These are phyloP conservation scores for Ammodramus savannarum DNA, from an alignment of 2,113 vertebrate genomes.

Conservation along the genomic window DNA sequence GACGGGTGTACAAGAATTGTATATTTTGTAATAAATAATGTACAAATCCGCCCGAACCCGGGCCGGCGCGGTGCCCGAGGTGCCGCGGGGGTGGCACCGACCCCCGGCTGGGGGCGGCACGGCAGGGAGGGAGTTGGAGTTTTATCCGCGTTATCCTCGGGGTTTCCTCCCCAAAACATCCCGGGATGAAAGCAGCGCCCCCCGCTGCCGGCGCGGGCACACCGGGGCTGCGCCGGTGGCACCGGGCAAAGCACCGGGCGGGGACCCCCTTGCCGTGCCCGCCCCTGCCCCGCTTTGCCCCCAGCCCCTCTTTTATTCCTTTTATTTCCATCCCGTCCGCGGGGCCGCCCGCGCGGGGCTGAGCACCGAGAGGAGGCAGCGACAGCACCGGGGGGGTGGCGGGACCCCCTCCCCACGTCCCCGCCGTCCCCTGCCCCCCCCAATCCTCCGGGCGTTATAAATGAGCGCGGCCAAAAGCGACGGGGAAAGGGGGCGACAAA, in stretches of 20 bases:
- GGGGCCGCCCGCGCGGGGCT: not conserved
- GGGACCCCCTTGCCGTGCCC: not conserved
- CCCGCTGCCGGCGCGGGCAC: not conserved
- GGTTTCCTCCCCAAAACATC: not conserved
- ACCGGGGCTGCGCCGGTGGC: not conserved
- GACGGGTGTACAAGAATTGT: not conserved
- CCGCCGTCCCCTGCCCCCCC: not conserved
- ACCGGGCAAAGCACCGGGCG: not conserved
- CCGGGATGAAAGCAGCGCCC: not conserved
- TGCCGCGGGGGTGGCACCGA: not conserved
- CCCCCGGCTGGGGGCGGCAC: not conserved
- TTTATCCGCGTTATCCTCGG: not conserved
- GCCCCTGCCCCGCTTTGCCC: not conserved
- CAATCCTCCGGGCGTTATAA: not conserved
- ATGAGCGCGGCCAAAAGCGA: not conserved
- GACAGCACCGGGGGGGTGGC: not conserved
- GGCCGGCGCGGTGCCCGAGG: not conserved
- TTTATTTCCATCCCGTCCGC: not conserved
- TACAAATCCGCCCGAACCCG: not conserved
- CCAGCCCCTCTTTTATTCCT: not conserved
- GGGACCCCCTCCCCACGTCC: not conserved
- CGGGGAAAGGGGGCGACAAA: not conserved
- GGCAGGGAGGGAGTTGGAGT: not conserved
- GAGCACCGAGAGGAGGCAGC: not conserved
- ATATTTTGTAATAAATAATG: not conserved